These are phyloP conservation scores for Nanorana parkeri DNA, from an alignment of 2,113 vertebrate genomes.

Conservation along the genomic window DNA sequence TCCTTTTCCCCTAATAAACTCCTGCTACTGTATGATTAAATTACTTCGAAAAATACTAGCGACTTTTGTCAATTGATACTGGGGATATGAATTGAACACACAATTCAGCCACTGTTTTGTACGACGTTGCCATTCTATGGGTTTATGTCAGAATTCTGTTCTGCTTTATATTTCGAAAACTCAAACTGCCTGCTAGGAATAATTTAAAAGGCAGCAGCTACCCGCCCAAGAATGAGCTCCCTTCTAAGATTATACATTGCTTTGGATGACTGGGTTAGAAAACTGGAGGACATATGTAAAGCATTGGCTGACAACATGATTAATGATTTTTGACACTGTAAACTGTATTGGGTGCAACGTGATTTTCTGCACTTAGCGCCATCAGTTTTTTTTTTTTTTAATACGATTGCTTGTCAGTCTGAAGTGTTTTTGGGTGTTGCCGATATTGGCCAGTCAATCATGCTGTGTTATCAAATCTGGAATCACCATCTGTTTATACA, in stretches of 20 bases:
- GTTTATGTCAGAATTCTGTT: slow-evolving; percentile 1
- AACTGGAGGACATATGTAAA: slow-evolving; percentile 67
- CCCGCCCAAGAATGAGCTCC: slow-evolving; percentile 69
- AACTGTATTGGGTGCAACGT: slow-evolving; percentile 66
- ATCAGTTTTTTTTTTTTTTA: slow-evolving; percentile 62
- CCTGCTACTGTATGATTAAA: background rate
- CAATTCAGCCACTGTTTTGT: slow-evolving; percentile 6
- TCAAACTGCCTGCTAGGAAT: slow-evolving; percentile 76
- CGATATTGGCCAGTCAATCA: slow-evolving; percentile 37
- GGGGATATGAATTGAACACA: background rate
- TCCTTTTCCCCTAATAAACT: too few relatives aligned
- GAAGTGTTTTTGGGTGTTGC: slow-evolving; percentile 52
- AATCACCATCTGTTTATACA: slow-evolving; percentile 48
- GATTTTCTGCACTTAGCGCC: slow-evolving; percentile 61
- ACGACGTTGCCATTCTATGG: background rate
- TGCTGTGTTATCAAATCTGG: slow-evolving; percentile 28
- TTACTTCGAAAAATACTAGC: background rate
- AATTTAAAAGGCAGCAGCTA: slow-evolving; percentile 76
- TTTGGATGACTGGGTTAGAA: slow-evolving; percentile 67
- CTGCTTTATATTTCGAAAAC: slow-evolving; percentile 61
- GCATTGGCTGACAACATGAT: slow-evolving; percentile 74
- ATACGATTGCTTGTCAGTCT: slow-evolving; percentile 27
- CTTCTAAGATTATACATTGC: slow-evolving; percentile 74
- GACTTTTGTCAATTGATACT: background rate
- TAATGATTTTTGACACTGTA: slow-evolving; percentile 77